Conservation (phyloP, 2,888 invertebrate species). For the Macaria liturata region DNA sequence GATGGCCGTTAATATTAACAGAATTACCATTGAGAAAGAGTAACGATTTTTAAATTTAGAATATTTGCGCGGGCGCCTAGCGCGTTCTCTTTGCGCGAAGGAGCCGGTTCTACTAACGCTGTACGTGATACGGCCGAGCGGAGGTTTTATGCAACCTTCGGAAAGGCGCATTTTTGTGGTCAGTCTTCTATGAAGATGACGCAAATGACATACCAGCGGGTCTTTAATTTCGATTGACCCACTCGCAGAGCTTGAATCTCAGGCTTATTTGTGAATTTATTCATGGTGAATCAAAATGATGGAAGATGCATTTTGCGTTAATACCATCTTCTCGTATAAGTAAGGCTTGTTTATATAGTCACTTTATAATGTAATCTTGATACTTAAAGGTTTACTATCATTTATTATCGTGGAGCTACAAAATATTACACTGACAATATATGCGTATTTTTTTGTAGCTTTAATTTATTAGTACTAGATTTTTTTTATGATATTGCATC, state of each 20-base stretch:
- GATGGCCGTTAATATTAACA: conserved; percentile 13
- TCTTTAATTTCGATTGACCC: conserved; percentile 55
- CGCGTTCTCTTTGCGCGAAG: conserved; percentile 64
- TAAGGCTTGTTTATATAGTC: too few relatives aligned
- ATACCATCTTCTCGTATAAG: too few relatives aligned
- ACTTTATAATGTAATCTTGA: too few relatives aligned
- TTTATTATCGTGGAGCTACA: too few relatives aligned
- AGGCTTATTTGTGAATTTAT: conserved; percentile 21
- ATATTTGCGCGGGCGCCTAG: conserved; percentile 50
- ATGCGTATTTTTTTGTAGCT: too few relatives aligned
- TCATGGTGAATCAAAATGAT: conserved; percentile 4
- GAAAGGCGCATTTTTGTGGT: conserved; percentile 77
- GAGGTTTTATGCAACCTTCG: conserved; percentile 77
- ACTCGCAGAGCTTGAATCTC: conserved; percentile 49
- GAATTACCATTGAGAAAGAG: conserved; percentile 19
- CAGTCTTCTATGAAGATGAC: conserved; percentile 66
- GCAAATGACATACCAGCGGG: conserved; percentile 53
- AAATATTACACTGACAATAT: too few relatives aligned
- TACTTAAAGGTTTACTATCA: too few relatives aligned
- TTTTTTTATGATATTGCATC: too few relatives aligned
- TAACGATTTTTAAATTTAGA: conserved; percentile 39
- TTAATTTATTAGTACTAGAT: too few relatives aligned
- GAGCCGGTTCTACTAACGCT: conserved; percentile 67
- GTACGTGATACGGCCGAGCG: conserved; percentile 62
- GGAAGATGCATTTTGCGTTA: neutral